Percentiles rank a stretch among this genome's conserved stretches.
These are phyloP conservation scores for Gracilinanus agilis DNA, from an alignment of 2,113 vertebrate species.

Conservation along the genomic window DNA sequence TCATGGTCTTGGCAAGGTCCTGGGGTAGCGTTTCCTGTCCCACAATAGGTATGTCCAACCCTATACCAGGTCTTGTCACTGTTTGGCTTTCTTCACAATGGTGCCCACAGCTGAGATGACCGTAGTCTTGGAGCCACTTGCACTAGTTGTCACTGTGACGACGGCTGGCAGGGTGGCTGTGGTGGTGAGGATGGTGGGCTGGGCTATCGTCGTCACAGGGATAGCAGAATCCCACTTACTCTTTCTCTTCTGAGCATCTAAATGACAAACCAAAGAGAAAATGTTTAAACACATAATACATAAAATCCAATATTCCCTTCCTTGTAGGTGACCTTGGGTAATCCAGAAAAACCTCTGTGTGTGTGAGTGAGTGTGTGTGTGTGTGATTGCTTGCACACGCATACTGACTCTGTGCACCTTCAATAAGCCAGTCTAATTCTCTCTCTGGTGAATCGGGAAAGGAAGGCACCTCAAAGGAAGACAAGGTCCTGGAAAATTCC, in stretches of 20 bases:
- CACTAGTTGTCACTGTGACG: constrained; percentile 97
- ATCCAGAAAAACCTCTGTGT: neutral
- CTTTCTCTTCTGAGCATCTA: constrained; percentile 98
- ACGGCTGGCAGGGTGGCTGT: constrained; percentile 94
- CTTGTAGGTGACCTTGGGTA: neutral
- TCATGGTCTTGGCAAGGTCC: constrained; percentile 56
- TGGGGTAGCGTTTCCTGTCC: neutral
- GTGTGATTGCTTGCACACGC: neutral
- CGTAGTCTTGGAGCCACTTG: constrained; percentile 97
- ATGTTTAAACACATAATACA: constrained; percentile 7
- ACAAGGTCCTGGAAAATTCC: too few species aligned
- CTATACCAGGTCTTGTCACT: constrained; percentile 84
- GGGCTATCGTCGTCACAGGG: constrained; percentile 93
- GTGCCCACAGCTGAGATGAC: constrained; percentile 99
- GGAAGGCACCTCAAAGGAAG: neutral
- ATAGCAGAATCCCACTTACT: constrained; percentile 99
- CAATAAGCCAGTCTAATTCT: neutral
- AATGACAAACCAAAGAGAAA: constrained; percentile 11
- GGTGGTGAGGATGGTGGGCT: constrained; percentile 96
- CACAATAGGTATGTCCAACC: neutral
- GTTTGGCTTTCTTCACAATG: constrained; percentile 98
- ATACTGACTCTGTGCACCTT: accelerated
- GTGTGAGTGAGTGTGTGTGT: too few species aligned
- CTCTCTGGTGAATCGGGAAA: accelerated
- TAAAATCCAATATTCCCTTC: accelerated